Evolutionary conservation across 92 coral and sea anemone species (phyloP).

Genomic region (Chrysogorgia sp.): DNA sequence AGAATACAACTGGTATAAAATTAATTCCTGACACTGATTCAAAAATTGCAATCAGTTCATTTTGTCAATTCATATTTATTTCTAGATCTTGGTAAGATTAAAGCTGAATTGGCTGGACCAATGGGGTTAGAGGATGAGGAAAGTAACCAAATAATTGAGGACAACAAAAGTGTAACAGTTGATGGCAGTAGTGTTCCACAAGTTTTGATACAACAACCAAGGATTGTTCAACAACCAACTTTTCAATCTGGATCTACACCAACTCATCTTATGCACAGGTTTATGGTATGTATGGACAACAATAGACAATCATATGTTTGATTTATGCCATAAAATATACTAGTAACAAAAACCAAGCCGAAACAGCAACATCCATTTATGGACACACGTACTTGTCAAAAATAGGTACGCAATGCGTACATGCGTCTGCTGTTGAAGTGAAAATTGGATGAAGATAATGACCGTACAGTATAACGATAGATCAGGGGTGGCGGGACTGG

Average conservation of each 20-base stretch:
- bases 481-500: too few relatives aligned
- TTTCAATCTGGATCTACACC: conserved; percentile 98
- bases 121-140: conserved; percentile 85
- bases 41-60: too few relatives aligned
- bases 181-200: background rate
- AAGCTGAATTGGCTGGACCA: conserved; percentile 93
- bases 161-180: conserved; percentile 3
- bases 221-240: conserved; percentile 74
- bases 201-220: conserved; percentile 50
- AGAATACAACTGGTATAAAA: conserved; percentile 80
- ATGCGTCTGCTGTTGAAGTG: too few relatives aligned
- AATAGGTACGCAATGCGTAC: too few relatives aligned
- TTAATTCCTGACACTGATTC: too few relatives aligned
- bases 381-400: background rate
- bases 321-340: too few relatives aligned
- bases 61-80: background rate
- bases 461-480: too few relatives aligned
- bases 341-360: too few relatives aligned
- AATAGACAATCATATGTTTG: too few relatives aligned
- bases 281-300: conserved; percentile 83
- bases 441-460: too few relatives aligned
- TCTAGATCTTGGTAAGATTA: conserved; percentile 85
- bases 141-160: conserved; percentile 41
- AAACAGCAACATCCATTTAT: background rate
- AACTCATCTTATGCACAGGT: conserved; percentile 92